phyloP scores from a whole-genome alignment of 2,113 vertebrate genomes.

The Varanus salvator region DNA sequence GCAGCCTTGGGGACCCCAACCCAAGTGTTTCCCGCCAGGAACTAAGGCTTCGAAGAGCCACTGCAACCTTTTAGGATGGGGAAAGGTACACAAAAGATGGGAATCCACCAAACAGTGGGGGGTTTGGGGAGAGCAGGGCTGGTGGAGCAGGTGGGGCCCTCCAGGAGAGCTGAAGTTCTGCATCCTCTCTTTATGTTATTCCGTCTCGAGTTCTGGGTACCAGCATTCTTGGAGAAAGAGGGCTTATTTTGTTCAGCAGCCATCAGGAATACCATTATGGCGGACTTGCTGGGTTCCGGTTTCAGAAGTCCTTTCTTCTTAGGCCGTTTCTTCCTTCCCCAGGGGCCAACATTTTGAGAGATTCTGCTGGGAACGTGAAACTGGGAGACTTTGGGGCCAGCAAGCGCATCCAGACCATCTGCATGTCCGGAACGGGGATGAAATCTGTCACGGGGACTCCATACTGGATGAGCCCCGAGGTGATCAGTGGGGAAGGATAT shows the following conservation, averaged over 20 bases:
- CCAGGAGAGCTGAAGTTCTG: too few relatives aligned
- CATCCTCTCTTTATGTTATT: not conserved
- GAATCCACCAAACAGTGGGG: too few relatives aligned
- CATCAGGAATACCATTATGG: not conserved
- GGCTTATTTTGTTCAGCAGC: not conserved
- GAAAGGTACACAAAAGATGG: too few relatives aligned
- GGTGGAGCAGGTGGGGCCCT: too few relatives aligned
- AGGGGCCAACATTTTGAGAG: slow-evolving; percentile 94
- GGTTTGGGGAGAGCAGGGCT: too few relatives aligned
- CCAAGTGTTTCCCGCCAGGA: too few relatives aligned
- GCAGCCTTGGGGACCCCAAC: too few relatives aligned
- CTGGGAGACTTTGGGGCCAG: slow-evolving; percentile 94
- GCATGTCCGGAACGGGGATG: slow-evolving; percentile 93
- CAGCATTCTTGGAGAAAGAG: not conserved
- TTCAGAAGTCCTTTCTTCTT: not conserved
- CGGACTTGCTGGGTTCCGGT: not conserved
- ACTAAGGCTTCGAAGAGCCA: too few relatives aligned
- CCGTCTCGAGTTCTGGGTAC: not conserved
- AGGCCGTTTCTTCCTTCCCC: not conserved
- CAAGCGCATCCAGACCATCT: slow-evolving; percentile 95
- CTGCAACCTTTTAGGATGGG: too few relatives aligned
- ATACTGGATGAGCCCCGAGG: slow-evolving; percentile 96
- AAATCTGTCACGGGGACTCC: slow-evolving; percentile 94
- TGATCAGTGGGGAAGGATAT: slow-evolving; percentile 93
- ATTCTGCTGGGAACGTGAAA: slow-evolving; percentile 92